Conservation (phyloP, 1,140 invertebrate genomes). For the Drosophila kurseongensis region DNA sequence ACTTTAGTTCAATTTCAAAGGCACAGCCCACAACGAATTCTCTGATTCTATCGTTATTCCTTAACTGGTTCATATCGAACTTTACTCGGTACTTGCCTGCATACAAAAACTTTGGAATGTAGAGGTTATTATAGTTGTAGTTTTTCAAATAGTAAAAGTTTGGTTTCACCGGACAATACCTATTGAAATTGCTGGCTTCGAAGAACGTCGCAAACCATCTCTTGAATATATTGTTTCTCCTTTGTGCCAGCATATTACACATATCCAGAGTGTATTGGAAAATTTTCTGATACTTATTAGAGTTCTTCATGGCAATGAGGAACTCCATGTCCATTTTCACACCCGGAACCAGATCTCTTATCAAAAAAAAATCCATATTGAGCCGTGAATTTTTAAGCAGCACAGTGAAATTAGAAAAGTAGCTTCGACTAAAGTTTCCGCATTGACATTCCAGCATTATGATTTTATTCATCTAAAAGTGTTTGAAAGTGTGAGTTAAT, state of each 20-base stretch:
- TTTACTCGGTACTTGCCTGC: constrained; percentile 33
- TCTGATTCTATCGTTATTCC: background rate
- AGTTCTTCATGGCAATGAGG: constrained; percentile 33
- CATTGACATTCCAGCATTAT: constrained; percentile 15
- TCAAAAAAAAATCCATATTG: constrained; percentile 40
- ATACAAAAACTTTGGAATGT: constrained; percentile 46
- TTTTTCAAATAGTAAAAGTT: constrained; percentile 40
- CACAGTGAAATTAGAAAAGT: constrained; percentile 47
- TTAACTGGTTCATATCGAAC: constrained; percentile 28
- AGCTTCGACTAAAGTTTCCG: constrained; percentile 38
- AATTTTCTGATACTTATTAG: constrained; percentile 45
- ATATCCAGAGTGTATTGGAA: constrained; percentile 58
- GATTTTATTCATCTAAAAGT: constrained; percentile 12
- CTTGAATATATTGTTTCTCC: constrained; percentile 55
- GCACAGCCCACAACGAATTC: constrained; percentile 44
- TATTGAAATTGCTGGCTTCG: constrained; percentile 36
- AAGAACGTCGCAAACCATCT: constrained; percentile 41
- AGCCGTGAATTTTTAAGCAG: constrained; percentile 13
- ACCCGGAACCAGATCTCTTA: constrained; percentile 25
- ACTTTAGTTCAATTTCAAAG: constrained; percentile 46
- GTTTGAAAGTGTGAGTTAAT: too few relatives aligned
- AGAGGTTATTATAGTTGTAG: constrained; percentile 36
- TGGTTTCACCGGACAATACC: constrained; percentile 33
- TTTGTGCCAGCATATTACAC: constrained; percentile 44
- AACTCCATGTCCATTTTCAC: constrained; percentile 52